A percentile compares a stretch with the other conserved stretches of the same genome.
phyloP scores from a whole-genome alignment of 30 jellyfish, hydroid and myxozoan genomes.

The Aurelia sp. region DNA sequence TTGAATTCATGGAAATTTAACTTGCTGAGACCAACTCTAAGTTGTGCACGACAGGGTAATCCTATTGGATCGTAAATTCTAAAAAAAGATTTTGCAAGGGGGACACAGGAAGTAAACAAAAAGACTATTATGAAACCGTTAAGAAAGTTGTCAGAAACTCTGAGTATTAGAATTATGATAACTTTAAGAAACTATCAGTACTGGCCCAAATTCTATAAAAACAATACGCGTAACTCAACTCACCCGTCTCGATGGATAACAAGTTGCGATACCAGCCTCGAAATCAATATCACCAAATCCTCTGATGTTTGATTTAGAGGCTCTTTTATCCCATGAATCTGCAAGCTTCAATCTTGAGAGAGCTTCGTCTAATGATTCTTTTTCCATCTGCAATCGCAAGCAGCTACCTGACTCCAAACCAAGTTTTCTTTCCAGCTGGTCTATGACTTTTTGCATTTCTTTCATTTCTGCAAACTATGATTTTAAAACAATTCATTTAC shows the following conservation, averaged over 20 bases:
- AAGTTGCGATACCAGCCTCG: constrained; percentile 55
- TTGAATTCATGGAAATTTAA: too few relatives aligned
- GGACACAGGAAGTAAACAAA: too few relatives aligned
- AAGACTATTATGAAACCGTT: too few relatives aligned
- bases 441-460: constrained; percentile 68
- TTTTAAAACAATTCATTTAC: constrained; percentile 1
- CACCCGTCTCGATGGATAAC: constrained; percentile 62
- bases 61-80: too few relatives aligned
- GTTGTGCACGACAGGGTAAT: too few relatives aligned
- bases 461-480: constrained; percentile 80
- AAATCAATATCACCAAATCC: constrained; percentile 62
- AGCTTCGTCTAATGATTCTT: constrained; percentile 76
- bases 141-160: too few relatives aligned
- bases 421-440: constrained; percentile 75
- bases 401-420: constrained; percentile 81
- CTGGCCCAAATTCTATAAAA: too few relatives aligned
- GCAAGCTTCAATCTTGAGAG: constrained; percentile 63
- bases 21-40: too few relatives aligned
- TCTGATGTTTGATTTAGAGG: constrained; percentile 16
- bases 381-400: constrained; percentile 79
- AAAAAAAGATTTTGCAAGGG: too few relatives aligned
- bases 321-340: constrained; percentile 80
- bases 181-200: too few relatives aligned
- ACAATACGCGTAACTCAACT: not conserved
- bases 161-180: too few relatives aligned